Conservation (phyloP, 2,888 invertebrate genomes). For the Heliconius erato region DNA sequence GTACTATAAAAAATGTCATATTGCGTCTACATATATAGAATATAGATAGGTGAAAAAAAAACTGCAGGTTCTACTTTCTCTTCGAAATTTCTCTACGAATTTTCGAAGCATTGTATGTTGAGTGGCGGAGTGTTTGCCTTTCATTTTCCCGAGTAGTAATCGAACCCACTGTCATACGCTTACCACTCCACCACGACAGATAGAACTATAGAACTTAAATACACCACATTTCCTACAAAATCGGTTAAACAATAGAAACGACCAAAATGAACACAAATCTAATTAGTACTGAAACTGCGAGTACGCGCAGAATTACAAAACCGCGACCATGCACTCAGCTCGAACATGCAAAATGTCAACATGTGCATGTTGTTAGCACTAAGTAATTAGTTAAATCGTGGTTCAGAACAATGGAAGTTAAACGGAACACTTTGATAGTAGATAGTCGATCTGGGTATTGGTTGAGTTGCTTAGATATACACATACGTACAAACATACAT, state of each 20-base stretch:
- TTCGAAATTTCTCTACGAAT: too few relatives aligned
- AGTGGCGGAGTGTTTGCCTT: too few relatives aligned
- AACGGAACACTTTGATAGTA: constrained; percentile 51
- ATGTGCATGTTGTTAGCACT: constrained; percentile 71
- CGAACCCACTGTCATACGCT: too few relatives aligned
- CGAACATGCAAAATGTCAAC: constrained; percentile 78
- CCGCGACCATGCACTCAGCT: constrained; percentile 54
- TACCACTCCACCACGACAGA: too few relatives aligned
- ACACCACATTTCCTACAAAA: neutral
- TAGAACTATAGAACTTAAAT: neutral
- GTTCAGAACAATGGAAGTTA: constrained; percentile 64
- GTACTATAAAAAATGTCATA: too few relatives aligned
- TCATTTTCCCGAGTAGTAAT: too few relatives aligned
- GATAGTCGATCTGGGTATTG: constrained; percentile 37
- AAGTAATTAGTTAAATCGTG: constrained; percentile 72
- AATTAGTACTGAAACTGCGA: constrained; percentile 46
- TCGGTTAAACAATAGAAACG: constrained; percentile 16
- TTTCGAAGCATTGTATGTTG: too few relatives aligned
- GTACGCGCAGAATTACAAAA: constrained; percentile 58
- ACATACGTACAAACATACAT: neutral
- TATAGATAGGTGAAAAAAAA: too few relatives aligned
- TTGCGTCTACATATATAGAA: too few relatives aligned
- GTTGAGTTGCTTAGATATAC: constrained; percentile 15
- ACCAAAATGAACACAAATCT: constrained; percentile 56
- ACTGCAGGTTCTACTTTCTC: too few relatives aligned